A percentile compares a stretch with the other conserved stretches of the same genome.
Conservation (phyloP, 1,140 invertebrate genomes). For the Mamestra configurata region DNA sequence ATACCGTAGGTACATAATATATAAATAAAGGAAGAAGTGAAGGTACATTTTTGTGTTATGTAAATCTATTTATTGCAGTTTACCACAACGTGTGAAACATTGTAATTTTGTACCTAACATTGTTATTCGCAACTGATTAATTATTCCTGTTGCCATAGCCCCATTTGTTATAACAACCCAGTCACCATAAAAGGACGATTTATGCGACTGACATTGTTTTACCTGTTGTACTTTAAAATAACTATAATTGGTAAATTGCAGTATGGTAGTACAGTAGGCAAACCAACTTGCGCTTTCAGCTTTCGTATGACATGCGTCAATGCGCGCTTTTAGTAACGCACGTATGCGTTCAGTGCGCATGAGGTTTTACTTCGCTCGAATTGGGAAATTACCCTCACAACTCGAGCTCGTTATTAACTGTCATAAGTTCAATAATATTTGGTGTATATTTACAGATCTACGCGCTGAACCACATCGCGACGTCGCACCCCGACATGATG, state of each 20-base stretch:
- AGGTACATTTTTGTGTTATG: too few species aligned
- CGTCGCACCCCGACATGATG: constrained; percentile 92
- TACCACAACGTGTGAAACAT: not conserved
- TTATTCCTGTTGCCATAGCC: not conserved
- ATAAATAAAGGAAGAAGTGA: too few species aligned
- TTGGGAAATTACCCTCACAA: too few species aligned
- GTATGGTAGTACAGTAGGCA: too few species aligned
- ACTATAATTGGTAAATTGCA: too few species aligned
- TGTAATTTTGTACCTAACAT: not conserved
- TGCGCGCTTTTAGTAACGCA: not conserved
- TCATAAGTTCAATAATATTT: not conserved
- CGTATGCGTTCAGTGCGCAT: not conserved
- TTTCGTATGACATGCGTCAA: not conserved
- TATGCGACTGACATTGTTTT: too few species aligned
- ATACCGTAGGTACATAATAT: too few species aligned
- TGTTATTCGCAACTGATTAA: not conserved
- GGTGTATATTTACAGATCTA: constrained; percentile 40
- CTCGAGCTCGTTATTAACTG: not conserved
- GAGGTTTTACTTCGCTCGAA: too few species aligned
- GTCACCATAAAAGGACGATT: too few species aligned
- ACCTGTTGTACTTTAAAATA: too few species aligned
- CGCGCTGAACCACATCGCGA: constrained; percentile 89
- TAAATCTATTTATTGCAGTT: not conserved
- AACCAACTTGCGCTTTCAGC: not conserved
- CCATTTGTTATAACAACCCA: not conserved